Evolutionary conservation across 1,140 invertebrate species (phyloP).

Genomic region (Coelopa frigida): DNA sequence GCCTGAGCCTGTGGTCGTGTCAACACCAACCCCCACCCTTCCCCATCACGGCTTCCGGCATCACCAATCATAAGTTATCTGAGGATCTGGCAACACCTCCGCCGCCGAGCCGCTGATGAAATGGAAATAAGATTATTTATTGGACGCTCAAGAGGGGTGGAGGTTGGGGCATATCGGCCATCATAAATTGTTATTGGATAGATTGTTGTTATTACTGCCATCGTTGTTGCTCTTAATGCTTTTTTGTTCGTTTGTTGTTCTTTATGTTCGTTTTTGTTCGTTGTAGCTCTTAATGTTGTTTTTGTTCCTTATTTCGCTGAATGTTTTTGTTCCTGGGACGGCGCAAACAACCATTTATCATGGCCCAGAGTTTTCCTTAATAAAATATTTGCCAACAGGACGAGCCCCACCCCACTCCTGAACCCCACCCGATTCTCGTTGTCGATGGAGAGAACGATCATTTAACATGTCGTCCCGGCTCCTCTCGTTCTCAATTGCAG

Average conservation of each 20-base stretch:
- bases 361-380: constrained; percentile 7
- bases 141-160: too few relatives aligned
- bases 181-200: constrained; percentile 11
- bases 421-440: too few relatives aligned
- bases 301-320: too few relatives aligned
- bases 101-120: background rate
- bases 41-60: constrained; percentile 1
- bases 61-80: too few relatives aligned
- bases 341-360: constrained; percentile 9
- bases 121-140: constrained; percentile 12
- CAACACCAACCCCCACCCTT: background rate
- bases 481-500: too few relatives aligned
- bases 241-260: too few relatives aligned
- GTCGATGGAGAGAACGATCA: too few relatives aligned
- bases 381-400: constrained; percentile 2
- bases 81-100: background rate
- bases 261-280: too few relatives aligned
- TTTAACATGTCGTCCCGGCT: too few relatives aligned
- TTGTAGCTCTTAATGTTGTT: too few relatives aligned
- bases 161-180: constrained; percentile 5
- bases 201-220: constrained; percentile 10
- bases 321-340: too few relatives aligned
- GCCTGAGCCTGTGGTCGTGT: background rate
- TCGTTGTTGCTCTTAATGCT: constrained; percentile 11
- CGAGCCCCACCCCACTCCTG: too few relatives aligned